A percentile compares a stretch with the other conserved stretches of the same genome.
These are phyloP conservation scores for Tortricodes alternella DNA, from an alignment of 2,888 invertebrate species.

Conservation along the genomic window DNA sequence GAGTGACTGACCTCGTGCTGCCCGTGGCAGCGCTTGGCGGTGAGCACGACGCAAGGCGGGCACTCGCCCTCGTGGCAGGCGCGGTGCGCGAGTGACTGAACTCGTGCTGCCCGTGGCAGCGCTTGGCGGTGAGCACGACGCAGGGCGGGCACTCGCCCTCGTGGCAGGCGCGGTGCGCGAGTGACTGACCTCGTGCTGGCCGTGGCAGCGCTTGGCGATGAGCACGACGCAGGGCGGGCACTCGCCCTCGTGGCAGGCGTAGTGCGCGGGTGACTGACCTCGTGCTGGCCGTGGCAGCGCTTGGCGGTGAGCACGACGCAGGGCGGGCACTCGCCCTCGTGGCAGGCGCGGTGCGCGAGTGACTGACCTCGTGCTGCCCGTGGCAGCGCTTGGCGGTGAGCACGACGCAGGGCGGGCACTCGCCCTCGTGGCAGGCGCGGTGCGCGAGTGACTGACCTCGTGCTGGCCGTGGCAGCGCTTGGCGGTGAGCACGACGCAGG, in stretches of 20 bases:
- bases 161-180: background rate
- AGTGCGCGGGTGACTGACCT: background rate
- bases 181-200: background rate
- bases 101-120: constrained; percentile 83
- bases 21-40: background rate
- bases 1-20: background rate
- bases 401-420: constrained; percentile 85
- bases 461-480: constrained; percentile 92
- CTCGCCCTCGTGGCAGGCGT: constrained; percentile 34
- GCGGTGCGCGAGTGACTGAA: background rate
- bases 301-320: constrained; percentile 91
- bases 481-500: constrained; percentile 91
- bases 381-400: constrained; percentile 93
- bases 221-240: constrained; percentile 94
- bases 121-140: constrained; percentile 89
- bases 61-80: background rate
- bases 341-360: background rate
- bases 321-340: constrained; percentile 86
- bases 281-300: constrained; percentile 82
- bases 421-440: constrained; percentile 79
- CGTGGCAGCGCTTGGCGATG: constrained; percentile 89
- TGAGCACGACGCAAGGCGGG: background rate
- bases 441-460: constrained; percentile 72
- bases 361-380: constrained; percentile 87
- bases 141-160: constrained; percentile 89